A percentile compares a stretch with the other conserved stretches of the same genome.
Evolutionary conservation across 2,797 vertebrate genomes (phyloP).

Genomic region (Cynodonichthys magdalenae): DNA sequence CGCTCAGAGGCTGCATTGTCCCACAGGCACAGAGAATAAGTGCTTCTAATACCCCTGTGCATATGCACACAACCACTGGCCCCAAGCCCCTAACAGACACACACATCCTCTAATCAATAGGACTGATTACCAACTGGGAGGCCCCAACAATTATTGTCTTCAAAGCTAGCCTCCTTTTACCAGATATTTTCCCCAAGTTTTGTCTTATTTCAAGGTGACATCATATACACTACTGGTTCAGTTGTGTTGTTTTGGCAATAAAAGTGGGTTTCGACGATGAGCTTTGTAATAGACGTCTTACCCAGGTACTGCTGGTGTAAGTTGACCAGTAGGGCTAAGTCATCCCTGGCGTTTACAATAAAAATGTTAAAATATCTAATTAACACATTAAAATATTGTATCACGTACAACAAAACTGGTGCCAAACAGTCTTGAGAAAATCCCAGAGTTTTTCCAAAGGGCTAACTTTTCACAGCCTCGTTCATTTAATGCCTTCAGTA

Average conservation of each 20-base stretch:
- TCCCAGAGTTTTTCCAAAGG: too few relatives aligned
- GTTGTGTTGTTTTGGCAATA: neutral
- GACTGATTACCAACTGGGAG: conserved; percentile 77
- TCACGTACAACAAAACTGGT: too few relatives aligned
- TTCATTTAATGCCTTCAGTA: too few relatives aligned
- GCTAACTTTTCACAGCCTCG: too few relatives aligned
- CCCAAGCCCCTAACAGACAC: conserved; percentile 61
- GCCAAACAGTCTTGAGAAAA: too few relatives aligned
- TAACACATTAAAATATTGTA: too few relatives aligned
- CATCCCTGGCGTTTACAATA: too few relatives aligned
- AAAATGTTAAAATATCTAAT: too few relatives aligned
- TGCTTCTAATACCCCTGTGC: conserved; percentile 72
- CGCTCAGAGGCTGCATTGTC: conserved; percentile 78
- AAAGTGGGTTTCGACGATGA: neutral
- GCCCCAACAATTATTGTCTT: conserved; percentile 71
- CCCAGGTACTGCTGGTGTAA: neutral
- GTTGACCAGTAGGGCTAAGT: too few relatives aligned
- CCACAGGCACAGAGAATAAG: conserved; percentile 74
- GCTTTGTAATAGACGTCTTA: too few relatives aligned
- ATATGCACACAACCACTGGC: conserved; percentile 72
- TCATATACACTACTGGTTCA: neutral
- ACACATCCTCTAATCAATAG: conserved; percentile 78
- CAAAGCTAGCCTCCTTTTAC: conserved; percentile 19
- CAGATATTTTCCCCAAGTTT: conserved; percentile 38
- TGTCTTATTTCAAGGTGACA: neutral